These are phyloP conservation scores for Cylloceria caligata DNA, from an alignment of 2,888 invertebrate genomes.

Conservation along the genomic window DNA sequence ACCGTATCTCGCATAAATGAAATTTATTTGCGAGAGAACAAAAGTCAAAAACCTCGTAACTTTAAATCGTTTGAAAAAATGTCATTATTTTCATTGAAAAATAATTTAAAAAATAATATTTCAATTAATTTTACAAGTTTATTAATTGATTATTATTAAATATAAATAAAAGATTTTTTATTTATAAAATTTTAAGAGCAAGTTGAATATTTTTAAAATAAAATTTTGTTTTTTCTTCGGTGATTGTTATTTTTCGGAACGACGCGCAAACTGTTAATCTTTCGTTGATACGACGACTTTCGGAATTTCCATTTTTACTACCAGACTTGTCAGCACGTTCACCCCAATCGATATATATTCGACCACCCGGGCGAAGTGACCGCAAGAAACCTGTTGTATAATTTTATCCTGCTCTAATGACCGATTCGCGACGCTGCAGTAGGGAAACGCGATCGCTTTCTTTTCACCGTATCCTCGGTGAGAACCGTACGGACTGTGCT, in stretches of 20 bases:
- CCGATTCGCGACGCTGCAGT: constrained; percentile 64
- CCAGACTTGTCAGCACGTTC: neutral
- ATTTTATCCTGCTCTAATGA: constrained; percentile 62
- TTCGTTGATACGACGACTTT: neutral
- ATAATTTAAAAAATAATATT: too few species aligned
- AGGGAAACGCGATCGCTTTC: constrained; percentile 66
- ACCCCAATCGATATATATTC: constrained; percentile 10
- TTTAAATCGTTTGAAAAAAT: too few species aligned
- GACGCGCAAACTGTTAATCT: neutral
- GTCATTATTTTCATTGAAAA: too few species aligned
- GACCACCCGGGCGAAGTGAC: constrained; percentile 8
- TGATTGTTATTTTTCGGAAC: neutral
- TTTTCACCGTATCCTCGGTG: constrained; percentile 51
- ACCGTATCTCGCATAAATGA: neutral
- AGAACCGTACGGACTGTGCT: neutral
- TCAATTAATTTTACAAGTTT: too few species aligned
- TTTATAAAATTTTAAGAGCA: too few species aligned
- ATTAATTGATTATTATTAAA: too few species aligned
- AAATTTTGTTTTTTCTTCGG: too few species aligned
- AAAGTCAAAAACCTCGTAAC: neutral
- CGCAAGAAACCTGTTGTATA: constrained; percentile 62
- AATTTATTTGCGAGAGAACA: neutral
- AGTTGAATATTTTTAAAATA: too few species aligned
- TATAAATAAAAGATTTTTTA: too few species aligned
- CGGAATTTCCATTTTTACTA: neutral